These are phyloP conservation scores for Agrotis exclamationis DNA, from an alignment of 2,888 invertebrate genomes.

Conservation along the genomic window DNA sequence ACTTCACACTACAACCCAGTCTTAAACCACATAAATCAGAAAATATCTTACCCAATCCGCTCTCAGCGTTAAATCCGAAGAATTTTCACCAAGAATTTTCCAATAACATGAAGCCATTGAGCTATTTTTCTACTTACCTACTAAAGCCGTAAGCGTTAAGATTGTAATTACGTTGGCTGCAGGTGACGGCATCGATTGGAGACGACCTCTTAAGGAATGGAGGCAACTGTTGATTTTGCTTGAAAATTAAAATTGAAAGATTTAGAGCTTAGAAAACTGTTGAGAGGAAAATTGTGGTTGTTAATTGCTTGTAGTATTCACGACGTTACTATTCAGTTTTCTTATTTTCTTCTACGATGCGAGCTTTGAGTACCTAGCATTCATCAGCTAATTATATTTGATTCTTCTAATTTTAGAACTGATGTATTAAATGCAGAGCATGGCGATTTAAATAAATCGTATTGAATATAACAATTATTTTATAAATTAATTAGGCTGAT, in stretches of 20 bases:
- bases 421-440: not conserved
- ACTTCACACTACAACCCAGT: not conserved
- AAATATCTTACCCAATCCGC: constrained; percentile 19
- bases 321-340: not conserved
- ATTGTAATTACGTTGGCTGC: constrained; percentile 70
- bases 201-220: constrained; percentile 41
- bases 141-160: constrained; percentile 54
- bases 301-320: not conserved
- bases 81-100: constrained; percentile 56
- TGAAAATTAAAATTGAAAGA: constrained; percentile 1
- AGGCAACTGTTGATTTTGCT: constrained; percentile 8
- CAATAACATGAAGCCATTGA: constrained; percentile 53
- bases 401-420: not conserved
- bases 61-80: constrained; percentile 21
- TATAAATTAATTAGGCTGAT: too few species aligned
- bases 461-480: too few species aligned
- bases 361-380: too few species aligned
- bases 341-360: not conserved
- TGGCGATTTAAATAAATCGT: too few species aligned
- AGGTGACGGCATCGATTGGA: constrained; percentile 69
- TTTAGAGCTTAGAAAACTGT: not conserved
- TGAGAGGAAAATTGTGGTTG: not conserved
- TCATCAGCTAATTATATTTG: not conserved
- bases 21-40: constrained; percentile 25
- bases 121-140: constrained; percentile 58